Conservation (phyloP, 2,797 vertebrate species). For the Rhinichthys osculus region DNA sequence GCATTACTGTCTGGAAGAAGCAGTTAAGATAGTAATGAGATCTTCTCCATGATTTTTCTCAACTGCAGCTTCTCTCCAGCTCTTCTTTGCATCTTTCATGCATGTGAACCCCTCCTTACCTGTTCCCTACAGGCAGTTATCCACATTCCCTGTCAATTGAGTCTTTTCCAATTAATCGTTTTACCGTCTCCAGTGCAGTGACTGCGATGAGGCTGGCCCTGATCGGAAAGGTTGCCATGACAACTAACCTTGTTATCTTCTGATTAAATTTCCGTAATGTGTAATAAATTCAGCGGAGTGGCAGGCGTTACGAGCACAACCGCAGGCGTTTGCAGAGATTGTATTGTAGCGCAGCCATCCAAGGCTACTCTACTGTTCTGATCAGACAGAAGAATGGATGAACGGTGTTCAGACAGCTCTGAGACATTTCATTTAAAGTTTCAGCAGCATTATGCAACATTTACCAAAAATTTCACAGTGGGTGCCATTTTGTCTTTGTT, state of each 20-base stretch:
- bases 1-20: background rate
- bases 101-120: constrained; percentile 15
- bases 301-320: background rate
- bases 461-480: background rate
- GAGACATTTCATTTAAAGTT: constrained; percentile 32
- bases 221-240: constrained; percentile 40
- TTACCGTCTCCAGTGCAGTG: constrained; percentile 18
- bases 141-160: constrained; percentile 10
- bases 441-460: constrained; percentile 19
- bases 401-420: constrained; percentile 13
- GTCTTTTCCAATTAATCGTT: constrained; percentile 45
- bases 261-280: constrained; percentile 40
- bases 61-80: background rate
- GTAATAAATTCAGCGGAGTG: constrained; percentile 27
- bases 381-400: constrained; percentile 15
- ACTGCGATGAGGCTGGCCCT: background rate
- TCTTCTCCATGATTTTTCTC: background rate
- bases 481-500: constrained; percentile 16
- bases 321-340: constrained; percentile 3
- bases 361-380: constrained; percentile 18
- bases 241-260: constrained; percentile 26
- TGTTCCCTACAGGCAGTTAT: constrained; percentile 25
- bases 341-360: background rate
- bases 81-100: background rate
- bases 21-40: background rate